Base-by-base conservation (phyloP, 2,113 vertebrate species). In the Anas platyrhynchos region DNA sequence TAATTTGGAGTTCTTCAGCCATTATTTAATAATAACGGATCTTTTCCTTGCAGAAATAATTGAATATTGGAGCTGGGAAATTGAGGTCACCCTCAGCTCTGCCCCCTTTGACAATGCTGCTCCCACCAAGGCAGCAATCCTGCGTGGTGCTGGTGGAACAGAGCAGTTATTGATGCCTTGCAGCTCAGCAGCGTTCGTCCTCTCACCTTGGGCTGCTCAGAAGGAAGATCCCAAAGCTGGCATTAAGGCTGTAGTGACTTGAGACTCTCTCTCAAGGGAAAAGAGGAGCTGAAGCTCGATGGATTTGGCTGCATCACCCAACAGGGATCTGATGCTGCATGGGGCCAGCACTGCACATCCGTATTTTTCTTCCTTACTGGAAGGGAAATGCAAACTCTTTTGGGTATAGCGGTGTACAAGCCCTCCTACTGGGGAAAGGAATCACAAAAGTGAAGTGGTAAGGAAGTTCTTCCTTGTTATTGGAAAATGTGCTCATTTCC, bases 1-100 rank as follows among this genome's bases (percentile, higher is more conserved):
- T 94, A 90, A 96, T 95, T 94, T 92, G 91, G 68, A 96, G 65
- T 4, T 9, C 22, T 43, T 95, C 83, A 65, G 88, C n/a, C 83
- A 65, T 34, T 94, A 95, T 78, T 96, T 95, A 97, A 95, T 88
- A 89, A 94, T 71, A 93, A 86, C 77, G 68, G 90, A 90, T 78
- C 56, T 86, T 95, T 81, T 84, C 65, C 83, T 94, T 55, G 61
- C 73, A 90, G 94, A 78, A 90, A 84, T 95, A 97, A 96, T 96
- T 93, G 94, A 94, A 86, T 84, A 84, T 50, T 3, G 11, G 86
- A 88, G 92, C 80, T 84, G 52, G 86, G 88, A 92, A 93, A 92
- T 81, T 86, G 94, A 95, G 92, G 86, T 95, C 22, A 23, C 43
- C n/a, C 68, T 21, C 68, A 67, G 80, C 80, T 86, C 69, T 90